These are phyloP conservation scores for Pelobates fuscus DNA, from an alignment of 2,113 vertebrate genomes.

Conservation along the genomic window DNA sequence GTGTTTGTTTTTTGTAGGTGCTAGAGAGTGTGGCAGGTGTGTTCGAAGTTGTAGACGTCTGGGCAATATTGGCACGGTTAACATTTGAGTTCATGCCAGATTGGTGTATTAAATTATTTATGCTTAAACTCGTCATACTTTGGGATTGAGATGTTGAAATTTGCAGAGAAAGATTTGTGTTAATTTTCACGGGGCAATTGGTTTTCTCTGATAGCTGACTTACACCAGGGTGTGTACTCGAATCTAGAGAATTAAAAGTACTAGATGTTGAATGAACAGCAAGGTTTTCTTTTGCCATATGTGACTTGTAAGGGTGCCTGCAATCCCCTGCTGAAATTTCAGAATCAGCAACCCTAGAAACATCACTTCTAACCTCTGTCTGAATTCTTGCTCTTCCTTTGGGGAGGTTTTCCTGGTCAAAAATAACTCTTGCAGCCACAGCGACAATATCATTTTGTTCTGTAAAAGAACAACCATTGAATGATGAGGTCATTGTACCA, in stretches of 20 bases:
- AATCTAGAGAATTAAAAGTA: conserved; percentile 69
- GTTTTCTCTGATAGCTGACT: conserved; percentile 73
- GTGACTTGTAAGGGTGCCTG: conserved; percentile 66
- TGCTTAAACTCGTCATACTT: conserved; percentile 82
- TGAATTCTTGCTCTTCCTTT: conserved; percentile 66
- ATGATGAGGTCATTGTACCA: conserved; percentile 67
- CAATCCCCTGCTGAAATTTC: conserved; percentile 62
- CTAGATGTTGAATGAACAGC: conserved; percentile 64
- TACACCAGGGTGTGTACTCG: conserved; percentile 55
- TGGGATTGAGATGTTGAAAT: conserved; percentile 74
- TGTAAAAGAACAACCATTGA: conserved; percentile 82
- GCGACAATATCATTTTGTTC: conserved; percentile 94
- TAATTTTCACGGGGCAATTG: conserved; percentile 68
- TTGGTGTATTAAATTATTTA: conserved; percentile 90
- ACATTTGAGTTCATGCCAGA: conserved; percentile 75
- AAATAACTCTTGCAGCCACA: conserved; percentile 85
- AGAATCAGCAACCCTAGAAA: conserved; percentile 68
- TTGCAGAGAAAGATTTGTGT: conserved; percentile 69
- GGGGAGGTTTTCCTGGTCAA: conserved; percentile 86
- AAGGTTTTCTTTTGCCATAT: conserved; percentile 61
- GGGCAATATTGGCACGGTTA: conserved; percentile 76
- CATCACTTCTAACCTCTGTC: conserved; percentile 56
- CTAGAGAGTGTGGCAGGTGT: conserved; percentile 72
- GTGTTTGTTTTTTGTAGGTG: conserved; percentile 72
- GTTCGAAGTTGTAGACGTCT: conserved; percentile 66